These are phyloP conservation scores for Lophotriccus pileatus DNA, from an alignment of 2,797 vertebrate species.

Conservation along the genomic window DNA sequence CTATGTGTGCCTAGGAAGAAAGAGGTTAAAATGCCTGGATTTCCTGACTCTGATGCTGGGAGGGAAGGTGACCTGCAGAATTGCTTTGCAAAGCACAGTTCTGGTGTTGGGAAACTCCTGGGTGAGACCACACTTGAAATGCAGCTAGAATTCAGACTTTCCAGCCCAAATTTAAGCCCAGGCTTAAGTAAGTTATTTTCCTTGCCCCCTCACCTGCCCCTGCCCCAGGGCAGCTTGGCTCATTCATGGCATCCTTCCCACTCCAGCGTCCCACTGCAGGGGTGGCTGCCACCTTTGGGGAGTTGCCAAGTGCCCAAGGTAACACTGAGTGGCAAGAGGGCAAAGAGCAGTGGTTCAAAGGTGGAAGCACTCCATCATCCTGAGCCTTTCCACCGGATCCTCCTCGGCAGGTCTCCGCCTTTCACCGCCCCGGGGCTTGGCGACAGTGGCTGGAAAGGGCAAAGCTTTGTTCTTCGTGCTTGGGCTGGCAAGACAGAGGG, in stretches of 20 bases:
- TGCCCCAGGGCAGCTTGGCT: not conserved
- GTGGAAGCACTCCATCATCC: not conserved
- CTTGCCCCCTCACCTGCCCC: not conserved
- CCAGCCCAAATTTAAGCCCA: not conserved
- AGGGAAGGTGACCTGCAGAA: not conserved
- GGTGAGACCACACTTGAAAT: not conserved
- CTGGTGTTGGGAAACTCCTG: not conserved
- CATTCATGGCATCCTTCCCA: not conserved
- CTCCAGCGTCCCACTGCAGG: rapidly evolving
- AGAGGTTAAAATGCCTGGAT: not conserved
- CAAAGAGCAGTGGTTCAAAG: slow-evolving; percentile 16
- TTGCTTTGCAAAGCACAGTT: not conserved
- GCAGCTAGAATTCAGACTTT: not conserved
- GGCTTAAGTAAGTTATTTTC: not conserved
- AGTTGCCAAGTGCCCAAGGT: rapidly evolving
- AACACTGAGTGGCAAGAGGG: not conserved
- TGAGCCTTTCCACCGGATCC: not conserved
- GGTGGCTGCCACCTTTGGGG: not conserved
- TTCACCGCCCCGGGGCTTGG: not conserved
- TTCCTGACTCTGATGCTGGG: not conserved
- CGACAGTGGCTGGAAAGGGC: not conserved
- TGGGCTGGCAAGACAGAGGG: not conserved
- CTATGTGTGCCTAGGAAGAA: not conserved
- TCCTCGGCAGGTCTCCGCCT: not conserved
- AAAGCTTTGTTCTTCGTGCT: not conserved